These are phyloP conservation scores for Neelides sp. DNA, from an alignment of 1,140 invertebrate species.

Conservation along the genomic window DNA sequence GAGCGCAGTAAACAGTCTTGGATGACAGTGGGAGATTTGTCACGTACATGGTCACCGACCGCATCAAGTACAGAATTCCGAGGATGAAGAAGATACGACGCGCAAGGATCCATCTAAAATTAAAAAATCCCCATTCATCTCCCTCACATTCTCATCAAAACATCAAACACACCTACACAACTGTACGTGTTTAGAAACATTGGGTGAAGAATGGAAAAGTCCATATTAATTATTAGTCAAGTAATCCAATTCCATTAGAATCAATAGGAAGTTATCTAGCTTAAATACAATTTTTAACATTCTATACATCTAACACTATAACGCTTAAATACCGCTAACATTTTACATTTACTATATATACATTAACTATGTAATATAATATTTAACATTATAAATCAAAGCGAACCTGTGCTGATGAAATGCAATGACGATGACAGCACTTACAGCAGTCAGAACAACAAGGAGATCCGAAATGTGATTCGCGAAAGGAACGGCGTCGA, in stretches of 20 bases:
- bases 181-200: too few relatives aligned
- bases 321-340: too few relatives aligned
- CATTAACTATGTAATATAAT: not conserved
- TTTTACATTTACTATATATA: not conserved
- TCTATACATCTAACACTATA: too few relatives aligned
- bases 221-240: too few relatives aligned
- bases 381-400: not conserved
- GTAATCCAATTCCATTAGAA: too few relatives aligned
- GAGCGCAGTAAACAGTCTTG: constrained; percentile 35
- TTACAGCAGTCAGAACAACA: constrained; percentile 31
- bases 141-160: too few relatives aligned
- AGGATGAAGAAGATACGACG: constrained; percentile 36
- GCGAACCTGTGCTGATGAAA: constrained; percentile 17
- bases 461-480: constrained; percentile 35
- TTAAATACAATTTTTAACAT: too few relatives aligned
- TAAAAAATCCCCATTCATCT: too few relatives aligned
- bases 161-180: too few relatives aligned
- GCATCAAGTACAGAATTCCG: constrained; percentile 35
- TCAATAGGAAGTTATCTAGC: too few relatives aligned
- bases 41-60: constrained; percentile 38
- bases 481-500: constrained; percentile 32
- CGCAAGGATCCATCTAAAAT: constrained; percentile 34
- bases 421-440: constrained; percentile 1
- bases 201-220: too few relatives aligned
- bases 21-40: constrained; percentile 36